These are phyloP conservation scores for Phyllotis vaccarum DNA, from an alignment of 2,797 vertebrate species.

Conservation along the genomic window DNA sequence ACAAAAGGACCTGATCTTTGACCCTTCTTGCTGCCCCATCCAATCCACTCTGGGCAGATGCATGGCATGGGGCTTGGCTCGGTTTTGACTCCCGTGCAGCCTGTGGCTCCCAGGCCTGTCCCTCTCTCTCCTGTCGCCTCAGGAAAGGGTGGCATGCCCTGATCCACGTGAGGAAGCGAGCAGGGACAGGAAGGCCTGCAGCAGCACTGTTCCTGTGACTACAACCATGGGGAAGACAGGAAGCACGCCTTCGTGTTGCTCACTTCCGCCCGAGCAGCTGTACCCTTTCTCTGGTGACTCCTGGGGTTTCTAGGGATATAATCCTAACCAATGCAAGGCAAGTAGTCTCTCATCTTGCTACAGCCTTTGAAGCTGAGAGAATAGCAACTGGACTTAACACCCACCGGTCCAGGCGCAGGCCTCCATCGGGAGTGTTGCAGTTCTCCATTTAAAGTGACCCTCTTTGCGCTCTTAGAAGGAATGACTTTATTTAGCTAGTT, in stretches of 20 bases:
- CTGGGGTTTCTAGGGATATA: not conserved
- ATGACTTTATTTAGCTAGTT: not conserved
- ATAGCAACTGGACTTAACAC: not conserved
- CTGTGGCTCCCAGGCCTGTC: not conserved
- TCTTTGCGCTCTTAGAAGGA: not conserved
- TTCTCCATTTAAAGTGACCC: not conserved
- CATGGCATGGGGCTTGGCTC: not conserved
- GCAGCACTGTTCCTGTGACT: not conserved
- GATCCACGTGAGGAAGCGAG: not conserved
- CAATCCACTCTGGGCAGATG: not conserved
- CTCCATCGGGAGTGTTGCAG: not conserved
- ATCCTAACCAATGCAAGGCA: accelerated
- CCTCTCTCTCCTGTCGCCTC: not conserved
- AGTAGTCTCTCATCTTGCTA: not conserved
- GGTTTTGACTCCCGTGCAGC: not conserved
- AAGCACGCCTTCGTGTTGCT: not conserved
- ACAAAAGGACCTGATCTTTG: accelerated
- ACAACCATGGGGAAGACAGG: not conserved
- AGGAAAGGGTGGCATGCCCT: not conserved
- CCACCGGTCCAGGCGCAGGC: not conserved
- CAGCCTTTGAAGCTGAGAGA: not conserved
- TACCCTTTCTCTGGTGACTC: not conserved
- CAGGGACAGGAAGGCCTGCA: not conserved
- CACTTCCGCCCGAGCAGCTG: not conserved
- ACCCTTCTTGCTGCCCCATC: not conserved